Conservation (phyloP, 2,113 vertebrate genomes). For the Romanogobio albipinnatus region DNA sequence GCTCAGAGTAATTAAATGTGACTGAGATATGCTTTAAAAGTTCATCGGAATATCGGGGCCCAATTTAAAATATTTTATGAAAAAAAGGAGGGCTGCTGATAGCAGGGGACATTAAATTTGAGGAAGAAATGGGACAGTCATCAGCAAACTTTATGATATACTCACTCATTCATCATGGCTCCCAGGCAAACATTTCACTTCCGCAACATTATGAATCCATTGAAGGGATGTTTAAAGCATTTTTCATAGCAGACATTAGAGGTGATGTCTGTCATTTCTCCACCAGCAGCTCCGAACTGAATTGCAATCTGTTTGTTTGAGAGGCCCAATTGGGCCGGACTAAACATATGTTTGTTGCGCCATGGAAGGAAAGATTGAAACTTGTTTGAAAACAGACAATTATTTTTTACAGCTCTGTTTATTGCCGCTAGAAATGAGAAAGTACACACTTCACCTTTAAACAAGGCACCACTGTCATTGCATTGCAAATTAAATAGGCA, state of each 20-base stretch:
- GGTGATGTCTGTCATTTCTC: background rate
- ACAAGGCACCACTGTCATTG: background rate
- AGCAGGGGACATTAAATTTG: slow-evolving; percentile 37
- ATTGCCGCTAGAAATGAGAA: background rate
- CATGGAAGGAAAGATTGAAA: background rate
- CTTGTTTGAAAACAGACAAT: background rate
- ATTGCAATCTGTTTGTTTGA: background rate
- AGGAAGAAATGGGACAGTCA: slow-evolving; percentile 40
- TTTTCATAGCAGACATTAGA: slow-evolving; percentile 42
- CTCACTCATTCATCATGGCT: slow-evolving; percentile 37
- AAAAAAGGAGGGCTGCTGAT: background rate
- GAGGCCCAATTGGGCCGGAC: background rate
- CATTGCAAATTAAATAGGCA: background rate
- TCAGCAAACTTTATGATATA: slow-evolving; percentile 39
- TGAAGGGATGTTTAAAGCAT: slow-evolving; percentile 44
- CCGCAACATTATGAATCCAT: slow-evolving; percentile 26
- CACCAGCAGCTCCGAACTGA: background rate
- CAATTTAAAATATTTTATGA: slow-evolving; percentile 44
- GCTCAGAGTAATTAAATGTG: slow-evolving; percentile 59
- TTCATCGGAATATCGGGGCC: slow-evolving; percentile 56
- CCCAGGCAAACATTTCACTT: slow-evolving; percentile 41
- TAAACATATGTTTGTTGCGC: background rate
- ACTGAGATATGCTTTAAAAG: slow-evolving; percentile 57
- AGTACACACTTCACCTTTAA: background rate
- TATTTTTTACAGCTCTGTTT: background rate